Evolutionary conservation across 2,797 vertebrate genomes (phyloP).

Genomic region (Acropternis orthonyx): DNA sequence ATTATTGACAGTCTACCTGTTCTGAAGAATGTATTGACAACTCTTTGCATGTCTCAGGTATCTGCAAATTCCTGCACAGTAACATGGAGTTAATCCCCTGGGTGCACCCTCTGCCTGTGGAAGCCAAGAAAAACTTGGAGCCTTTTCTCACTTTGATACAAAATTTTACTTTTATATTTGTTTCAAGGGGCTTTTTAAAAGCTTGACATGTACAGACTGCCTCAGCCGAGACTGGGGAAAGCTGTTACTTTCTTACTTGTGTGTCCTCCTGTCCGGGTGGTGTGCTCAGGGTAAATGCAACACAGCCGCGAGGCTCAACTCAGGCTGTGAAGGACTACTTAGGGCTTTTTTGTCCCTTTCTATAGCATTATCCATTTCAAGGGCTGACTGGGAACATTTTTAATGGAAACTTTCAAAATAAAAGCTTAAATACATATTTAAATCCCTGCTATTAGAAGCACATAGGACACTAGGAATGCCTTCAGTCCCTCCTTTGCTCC

Average conservation of each 20-base stretch:
- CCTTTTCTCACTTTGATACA: neutral
- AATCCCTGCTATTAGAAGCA: neutral
- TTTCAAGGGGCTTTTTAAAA: neutral
- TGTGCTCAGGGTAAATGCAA: neutral
- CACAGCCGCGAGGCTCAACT: neutral
- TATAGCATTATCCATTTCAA: neutral
- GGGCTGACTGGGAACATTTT: neutral
- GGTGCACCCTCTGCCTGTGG: fast-evolving
- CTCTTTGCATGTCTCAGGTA: neutral
- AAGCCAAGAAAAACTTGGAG: neutral
- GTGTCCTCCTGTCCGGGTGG: neutral
- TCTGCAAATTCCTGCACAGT: neutral
- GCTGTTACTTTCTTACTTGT: neutral
- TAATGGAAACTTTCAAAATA: neutral
- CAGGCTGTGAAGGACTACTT: neutral
- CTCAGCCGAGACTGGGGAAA: neutral
- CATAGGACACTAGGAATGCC: neutral
- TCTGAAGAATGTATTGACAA: neutral
- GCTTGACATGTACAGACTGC: neutral
- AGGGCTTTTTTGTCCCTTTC: neutral
- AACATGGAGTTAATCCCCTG: fast-evolving
- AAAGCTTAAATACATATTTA: neutral
- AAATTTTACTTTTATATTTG: neutral
- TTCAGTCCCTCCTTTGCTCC: neutral
- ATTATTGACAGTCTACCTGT: neutral